Evolutionary conservation across 2,797 vertebrate species (phyloP), one percentile per base, ranked within the genome.

Genomic region (Octomys mimax): DNA sequence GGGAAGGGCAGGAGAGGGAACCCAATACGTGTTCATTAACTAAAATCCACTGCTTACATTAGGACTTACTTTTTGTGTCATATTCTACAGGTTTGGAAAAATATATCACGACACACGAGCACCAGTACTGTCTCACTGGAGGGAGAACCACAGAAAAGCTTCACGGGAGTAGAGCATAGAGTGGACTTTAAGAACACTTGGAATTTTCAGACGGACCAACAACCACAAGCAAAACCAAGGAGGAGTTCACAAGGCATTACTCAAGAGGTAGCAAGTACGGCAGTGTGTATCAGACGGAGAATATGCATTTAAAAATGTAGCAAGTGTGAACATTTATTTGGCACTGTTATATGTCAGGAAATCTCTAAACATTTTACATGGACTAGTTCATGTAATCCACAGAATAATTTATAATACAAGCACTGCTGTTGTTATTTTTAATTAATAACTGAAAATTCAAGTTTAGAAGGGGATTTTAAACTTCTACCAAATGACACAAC

Each of bases 381-480:
- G 57, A 64, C 81, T 59, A 92, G 36, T 81, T 85, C 28, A 66
- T 49, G 80, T 64, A 87, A 94, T 16, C 36, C 81, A 71, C 52
- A 64, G n/a, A 89, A 64, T 8, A 26, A 46, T 62, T 82, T 84
- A 33, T 64, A 49, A 78, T 22, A 62, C 1, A 68, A 59, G 28
- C 92, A 19, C 26, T 57, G 28, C 49, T 68, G 28, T 46, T 71
- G 36, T 18, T n/a, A 89, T 75, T 64, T 91, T 87, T 64, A 92
- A 95, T 75, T 70, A 87, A 59, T 46, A 90, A 31, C 4, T 6
- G 16, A 24, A 86, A 75, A 80, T 88, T 79, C 66, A 79, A 86
- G 5, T 19, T 86, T 82, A 42, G 31, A 91, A 92, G 16, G 2
- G 0, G 26, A 88, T 93, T 90, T 33, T 6, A 77, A 79, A 77